Conservation (phyloP, 2,888 invertebrate genomes). For the Ischnura elegans region DNA sequence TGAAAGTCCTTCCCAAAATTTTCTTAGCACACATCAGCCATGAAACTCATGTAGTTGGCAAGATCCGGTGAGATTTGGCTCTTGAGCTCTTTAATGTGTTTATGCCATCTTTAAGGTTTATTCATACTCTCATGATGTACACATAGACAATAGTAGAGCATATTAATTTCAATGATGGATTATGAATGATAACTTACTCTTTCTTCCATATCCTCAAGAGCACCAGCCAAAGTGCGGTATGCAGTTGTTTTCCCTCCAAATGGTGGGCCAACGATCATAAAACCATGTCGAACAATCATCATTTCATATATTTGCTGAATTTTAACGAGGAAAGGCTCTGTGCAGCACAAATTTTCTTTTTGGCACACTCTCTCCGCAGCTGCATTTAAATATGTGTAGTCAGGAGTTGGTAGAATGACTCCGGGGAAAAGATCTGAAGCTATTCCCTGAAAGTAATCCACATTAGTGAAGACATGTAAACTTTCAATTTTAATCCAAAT, state of each 20-base stretch:
- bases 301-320: constrained; percentile 95
- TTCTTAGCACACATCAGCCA: too few relatives aligned
- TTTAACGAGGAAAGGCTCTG: constrained; percentile 92
- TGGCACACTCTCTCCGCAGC: constrained; percentile 84
- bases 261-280: constrained; percentile 95
- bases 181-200: constrained; percentile 79
- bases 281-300: constrained; percentile 95
- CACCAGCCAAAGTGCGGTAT: constrained; percentile 90
- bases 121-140: too few relatives aligned
- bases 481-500: too few relatives aligned
- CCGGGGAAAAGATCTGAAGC: constrained; percentile 97
- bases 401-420: constrained; percentile 87
- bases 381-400: constrained; percentile 86
- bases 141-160: too few relatives aligned
- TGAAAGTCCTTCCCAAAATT: too few relatives aligned
- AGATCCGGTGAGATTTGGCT: too few relatives aligned
- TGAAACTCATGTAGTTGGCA: too few relatives aligned
- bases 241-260: constrained; percentile 95
- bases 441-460: constrained; percentile 86
- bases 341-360: constrained; percentile 89
- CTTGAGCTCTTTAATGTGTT: too few relatives aligned
- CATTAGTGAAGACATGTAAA: too few relatives aligned
- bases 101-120: too few relatives aligned
- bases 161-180: background rate
- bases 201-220: constrained; percentile 88